Evolutionary conservation across 2,797 vertebrate species (phyloP).

Genomic region (Peromyscus nudipes): DNA sequence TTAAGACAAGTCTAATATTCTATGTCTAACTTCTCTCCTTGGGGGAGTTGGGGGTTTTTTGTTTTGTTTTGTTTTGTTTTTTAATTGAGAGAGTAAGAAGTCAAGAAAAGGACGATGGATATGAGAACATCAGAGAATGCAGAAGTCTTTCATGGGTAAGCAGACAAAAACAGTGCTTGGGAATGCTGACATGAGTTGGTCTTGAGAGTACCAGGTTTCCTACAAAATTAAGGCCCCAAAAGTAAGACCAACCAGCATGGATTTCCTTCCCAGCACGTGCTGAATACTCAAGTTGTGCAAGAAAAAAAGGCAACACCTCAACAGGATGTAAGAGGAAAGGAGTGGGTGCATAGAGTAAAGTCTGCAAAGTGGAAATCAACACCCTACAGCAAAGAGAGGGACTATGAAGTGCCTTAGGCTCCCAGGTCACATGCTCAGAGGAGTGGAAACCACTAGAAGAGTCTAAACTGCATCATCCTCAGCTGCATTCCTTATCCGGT

Average conservation of each 20-base stretch:
- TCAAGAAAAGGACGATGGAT: not conserved
- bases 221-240: slow-evolving; percentile 20
- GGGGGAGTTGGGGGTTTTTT: not conserved
- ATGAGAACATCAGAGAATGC: slow-evolving; percentile 33
- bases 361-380: not conserved
- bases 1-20: not conserved
- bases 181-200: not conserved
- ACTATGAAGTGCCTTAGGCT: not conserved
- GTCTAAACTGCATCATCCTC: not conserved
- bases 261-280: not conserved
- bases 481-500: too few species aligned
- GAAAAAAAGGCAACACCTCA: not conserved
- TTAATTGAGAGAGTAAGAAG: not conserved
- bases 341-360: not conserved
- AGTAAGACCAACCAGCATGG: not conserved
- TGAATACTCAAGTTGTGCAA: not conserved
- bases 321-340: not conserved
- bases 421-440: not conserved
- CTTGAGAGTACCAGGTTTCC: not conserved
- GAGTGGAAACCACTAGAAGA: not conserved
- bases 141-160: not conserved
- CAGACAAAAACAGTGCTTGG: not conserved
- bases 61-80: not conserved
- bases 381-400: not conserved
- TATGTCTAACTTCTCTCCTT: not conserved